phyloP scores from a whole-genome alignment of 30 jellyfish, hydroid and myxozoan species.

The Morbakka virulenta region DNA sequence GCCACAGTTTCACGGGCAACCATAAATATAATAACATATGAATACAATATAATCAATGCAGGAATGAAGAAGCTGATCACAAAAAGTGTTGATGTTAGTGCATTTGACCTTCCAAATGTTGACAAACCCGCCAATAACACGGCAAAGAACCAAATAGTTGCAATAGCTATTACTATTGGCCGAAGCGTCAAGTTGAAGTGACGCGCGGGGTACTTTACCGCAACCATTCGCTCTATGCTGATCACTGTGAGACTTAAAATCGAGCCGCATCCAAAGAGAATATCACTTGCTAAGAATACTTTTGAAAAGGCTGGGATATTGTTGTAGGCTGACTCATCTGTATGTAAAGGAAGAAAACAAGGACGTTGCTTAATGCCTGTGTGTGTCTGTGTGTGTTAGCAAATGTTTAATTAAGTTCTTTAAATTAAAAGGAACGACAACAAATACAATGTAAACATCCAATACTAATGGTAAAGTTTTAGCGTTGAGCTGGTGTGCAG shows the following conservation, averaged over 20 bases:
- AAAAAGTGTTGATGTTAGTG: conserved; percentile 12
- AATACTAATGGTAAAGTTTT: no score
- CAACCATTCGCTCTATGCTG: conserved; percentile 70
- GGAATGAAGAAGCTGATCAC: conserved; percentile 63
- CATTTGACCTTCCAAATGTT: not conserved
- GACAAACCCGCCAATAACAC: conserved; percentile 21
- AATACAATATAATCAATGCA: conserved; percentile 25
- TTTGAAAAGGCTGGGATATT: not conserved
- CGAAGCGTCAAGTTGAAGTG: conserved; percentile 71
- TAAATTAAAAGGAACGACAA: no score
- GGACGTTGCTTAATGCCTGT: no score
- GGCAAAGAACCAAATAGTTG: conserved; percentile 68
- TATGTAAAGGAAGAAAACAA: not conserved
- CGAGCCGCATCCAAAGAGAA: conserved; percentile 73
- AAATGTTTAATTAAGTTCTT: no score
- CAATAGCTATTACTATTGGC: conserved; percentile 64
- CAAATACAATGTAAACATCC: no score
- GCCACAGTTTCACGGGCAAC: conserved; percentile 62
- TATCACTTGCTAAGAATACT: conserved; percentile 53
- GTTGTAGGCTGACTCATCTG: not conserved
- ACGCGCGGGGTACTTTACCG: conserved; percentile 78
- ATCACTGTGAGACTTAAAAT: conserved; percentile 61
- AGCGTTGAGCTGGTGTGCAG: no score
- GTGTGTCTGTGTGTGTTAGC: no score
- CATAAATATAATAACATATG: conserved; percentile 62